Evolutionary conservation across 2,113 vertebrate genomes (phyloP), one percentile per base, ranked within the genome.

Genomic region (Plecotus auritus): DNA sequence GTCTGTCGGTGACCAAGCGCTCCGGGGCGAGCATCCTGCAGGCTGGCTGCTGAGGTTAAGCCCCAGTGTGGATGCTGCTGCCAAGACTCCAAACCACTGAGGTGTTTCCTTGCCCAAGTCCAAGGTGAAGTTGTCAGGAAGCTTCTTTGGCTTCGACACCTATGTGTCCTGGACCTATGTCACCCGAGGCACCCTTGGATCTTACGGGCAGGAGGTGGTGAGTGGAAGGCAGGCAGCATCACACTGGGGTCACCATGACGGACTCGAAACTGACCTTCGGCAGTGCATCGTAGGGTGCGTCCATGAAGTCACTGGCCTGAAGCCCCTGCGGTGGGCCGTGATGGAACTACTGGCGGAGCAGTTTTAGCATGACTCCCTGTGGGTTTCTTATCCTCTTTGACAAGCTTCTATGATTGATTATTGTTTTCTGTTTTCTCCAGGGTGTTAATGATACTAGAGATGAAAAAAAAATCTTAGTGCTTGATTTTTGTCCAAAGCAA

Each of bases 31-130:
- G 45, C 94, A 94, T 98, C 92, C 85, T 98, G 20, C 97, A 97
- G 88, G 74, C 98, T 11, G 98, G 98, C 88, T 98, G 98, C 98
- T 98, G 98, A 99, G 98, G 98, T 97, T 98, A 99, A 97, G 88
- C 85, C 87, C 97, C 92, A 92, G 97, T 98, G 98, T 97, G 96
- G 97, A 77, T 90, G 91, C 87, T 97, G 91, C 64, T 26, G 86
- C 95, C 93, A 1, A 56, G 30, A 70, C 69, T 78, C 40, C 78
- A 37, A 30, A 30, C 59, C 88, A 45, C 95, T 28, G 17, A 35
- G 10, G 35, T 2, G 30, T 30, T n/a, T 67, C 73, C 88, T 49
- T 17, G 66, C 89, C 92, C 66, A 61, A 28, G 47, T 89, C 92
- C 94, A 92, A 82, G 90, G 91, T 3, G 51, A 32, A 37, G 89